A percentile compares a stretch with the other conserved stretches of the same genome.
These are phyloP conservation scores for Sporophila hypoxantha DNA, from an alignment of 2,113 vertebrate species.

Conservation along the genomic window DNA sequence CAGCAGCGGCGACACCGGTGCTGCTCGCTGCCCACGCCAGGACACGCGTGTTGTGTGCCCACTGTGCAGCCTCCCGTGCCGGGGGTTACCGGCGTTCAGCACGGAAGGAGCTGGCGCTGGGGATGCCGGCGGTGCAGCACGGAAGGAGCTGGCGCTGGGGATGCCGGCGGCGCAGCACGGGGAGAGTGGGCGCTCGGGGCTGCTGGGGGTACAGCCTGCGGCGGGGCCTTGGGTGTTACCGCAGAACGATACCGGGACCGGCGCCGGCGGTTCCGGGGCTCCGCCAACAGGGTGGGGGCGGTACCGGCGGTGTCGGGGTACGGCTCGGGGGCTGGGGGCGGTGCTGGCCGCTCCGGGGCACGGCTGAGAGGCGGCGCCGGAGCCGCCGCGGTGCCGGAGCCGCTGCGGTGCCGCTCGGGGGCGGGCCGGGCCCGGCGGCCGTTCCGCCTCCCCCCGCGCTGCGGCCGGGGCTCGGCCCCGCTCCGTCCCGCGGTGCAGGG, in stretches of 20 bases:
- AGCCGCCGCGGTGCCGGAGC: neutral
- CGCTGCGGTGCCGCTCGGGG: neutral
- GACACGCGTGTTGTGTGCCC: neutral
- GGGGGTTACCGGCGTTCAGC: neutral
- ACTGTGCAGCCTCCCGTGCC: neutral
- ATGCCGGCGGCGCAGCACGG: neutral
- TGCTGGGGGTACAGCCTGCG: neutral
- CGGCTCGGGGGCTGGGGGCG: neutral
- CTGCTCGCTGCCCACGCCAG: neutral
- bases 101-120: rapidly evolving
- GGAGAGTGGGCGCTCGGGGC: neutral
- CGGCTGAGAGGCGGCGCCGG: neutral
- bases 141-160: too few relatives aligned
- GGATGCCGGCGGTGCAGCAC: neutral
- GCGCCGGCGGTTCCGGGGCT: rapidly evolving
- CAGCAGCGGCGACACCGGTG: rapidly evolving
- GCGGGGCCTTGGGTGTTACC: rapidly evolving
- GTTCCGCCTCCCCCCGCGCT: too few relatives aligned
- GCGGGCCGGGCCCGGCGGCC: neutral
- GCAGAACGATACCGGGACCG: neutral
- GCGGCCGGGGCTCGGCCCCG: neutral
- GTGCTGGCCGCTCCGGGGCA: neutral
- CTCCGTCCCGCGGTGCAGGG: neutral
- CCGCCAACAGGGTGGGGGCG: neutral
- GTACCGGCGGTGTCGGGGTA: neutral